Evolutionary conservation across 2,113 vertebrate genomes (phyloP), one percentile per base, ranked within the genome.

Genomic region (Antigone vipio): DNA sequence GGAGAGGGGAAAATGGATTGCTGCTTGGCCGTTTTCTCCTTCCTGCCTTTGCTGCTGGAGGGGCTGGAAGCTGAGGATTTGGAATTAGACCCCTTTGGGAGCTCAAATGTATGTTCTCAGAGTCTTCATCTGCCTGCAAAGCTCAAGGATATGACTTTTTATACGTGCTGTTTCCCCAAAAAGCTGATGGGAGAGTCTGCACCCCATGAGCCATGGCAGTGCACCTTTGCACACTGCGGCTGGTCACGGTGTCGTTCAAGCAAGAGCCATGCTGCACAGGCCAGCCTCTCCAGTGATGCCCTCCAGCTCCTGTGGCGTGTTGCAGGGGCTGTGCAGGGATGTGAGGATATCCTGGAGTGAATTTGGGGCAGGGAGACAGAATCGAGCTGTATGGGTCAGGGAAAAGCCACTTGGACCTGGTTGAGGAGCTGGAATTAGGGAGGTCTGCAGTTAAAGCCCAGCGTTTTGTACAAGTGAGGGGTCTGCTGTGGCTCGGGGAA

Each of bases 211-310:
- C 74, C 8, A 1, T 30, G 34, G 22, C 63, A 86, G 40, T 49
- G 53, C 45, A 34, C 16, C 12, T 86, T 53, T 58, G 35, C 14
- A 60, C 21, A 7, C 26, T 80, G 58, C 0, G 1, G 50, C 42
- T 1, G 6, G 5, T 9, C 34, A 34, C 1, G 2, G 16, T 0
- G 2, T 7, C 19, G 27, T 19, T 73, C 5, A 4, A 26, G 23
- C 35, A 14, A 40, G 21, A 47, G 21, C n/a, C 7, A 8, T 68
- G 72, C 26, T 52, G 6, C 5, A 16, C 0, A 0, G 2, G 5
- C 24, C 11, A 55, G 14, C 9, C n/a, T 72, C 44, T 72, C 29
- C 75, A 91, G 64, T 1, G 2, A 3, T n/a, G 19, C n/a, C 19
- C 15, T 55, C 63, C 58, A 49, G 40, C 22, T 73, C n/a, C 16